Conservation (phyloP, 1,140 invertebrate genomes). For the Aphelinus certus region DNA sequence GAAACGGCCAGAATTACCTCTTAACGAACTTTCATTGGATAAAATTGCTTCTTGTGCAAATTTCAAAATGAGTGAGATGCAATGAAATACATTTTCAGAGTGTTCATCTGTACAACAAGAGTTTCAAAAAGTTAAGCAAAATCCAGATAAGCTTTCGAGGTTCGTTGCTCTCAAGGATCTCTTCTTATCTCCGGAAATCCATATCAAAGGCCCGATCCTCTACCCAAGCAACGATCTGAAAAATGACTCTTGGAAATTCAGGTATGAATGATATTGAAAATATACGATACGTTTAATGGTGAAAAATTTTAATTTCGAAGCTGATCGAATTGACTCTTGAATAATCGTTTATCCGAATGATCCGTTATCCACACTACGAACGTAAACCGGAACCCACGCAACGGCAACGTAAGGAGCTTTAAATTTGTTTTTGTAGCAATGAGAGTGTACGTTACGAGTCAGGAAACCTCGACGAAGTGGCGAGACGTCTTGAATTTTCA, state of each 20-base stretch:
- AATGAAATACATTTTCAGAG: conserved; percentile 3
- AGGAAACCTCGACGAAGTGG: conserved; percentile 29
- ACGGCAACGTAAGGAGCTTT: no score
- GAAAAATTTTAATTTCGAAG: no score
- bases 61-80: neutral
- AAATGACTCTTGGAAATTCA: conserved; percentile 33
- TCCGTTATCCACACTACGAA: no score
- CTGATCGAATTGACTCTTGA: no score
- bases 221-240: conserved; percentile 23
- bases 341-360: no score
- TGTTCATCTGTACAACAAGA: neutral
- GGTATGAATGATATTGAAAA: conserved; percentile 13
- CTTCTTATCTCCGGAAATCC: conserved; percentile 44
- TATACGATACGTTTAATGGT: no score
- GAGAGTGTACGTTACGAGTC: conserved; percentile 29
- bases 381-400: no score
- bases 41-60: no score
- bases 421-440: conserved; percentile 17
- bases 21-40: no score
- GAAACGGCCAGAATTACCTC: no score
- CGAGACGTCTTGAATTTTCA: conserved; percentile 45
- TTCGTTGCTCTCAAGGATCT: conserved; percentile 56
- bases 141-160: conserved; percentile 45
- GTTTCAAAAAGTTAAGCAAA: conserved; percentile 32
- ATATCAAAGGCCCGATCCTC: conserved; percentile 27